These are phyloP conservation scores for Panurus biarmicus DNA, from an alignment of 2,113 vertebrate species.

Conservation along the genomic window DNA sequence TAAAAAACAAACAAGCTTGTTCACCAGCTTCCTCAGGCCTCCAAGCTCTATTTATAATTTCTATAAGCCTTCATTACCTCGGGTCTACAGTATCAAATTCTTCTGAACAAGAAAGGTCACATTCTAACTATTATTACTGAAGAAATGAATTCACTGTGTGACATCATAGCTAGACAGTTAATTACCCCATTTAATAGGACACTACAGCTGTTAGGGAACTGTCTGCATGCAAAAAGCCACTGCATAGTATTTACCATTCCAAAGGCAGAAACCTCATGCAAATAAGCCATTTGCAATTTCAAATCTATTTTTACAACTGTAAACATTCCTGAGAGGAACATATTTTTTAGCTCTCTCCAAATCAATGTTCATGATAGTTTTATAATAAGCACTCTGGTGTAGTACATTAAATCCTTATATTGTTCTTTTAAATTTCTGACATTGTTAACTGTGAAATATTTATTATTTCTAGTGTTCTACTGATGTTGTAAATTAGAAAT, in stretches of 20 bases:
- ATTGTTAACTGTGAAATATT: neutral
- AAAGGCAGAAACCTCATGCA: neutral
- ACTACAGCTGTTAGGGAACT: neutral
- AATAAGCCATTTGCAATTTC: neutral
- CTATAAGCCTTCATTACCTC: neutral
- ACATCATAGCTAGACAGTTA: slow-evolving; percentile 25
- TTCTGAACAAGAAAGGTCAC: slow-evolving; percentile 29
- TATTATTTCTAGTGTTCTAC: neutral
- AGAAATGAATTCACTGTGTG: slow-evolving; percentile 31
- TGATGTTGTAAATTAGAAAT: neutral
- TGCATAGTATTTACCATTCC: neutral
- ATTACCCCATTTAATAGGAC: neutral
- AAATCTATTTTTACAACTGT: neutral
- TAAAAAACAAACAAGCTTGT: neutral
- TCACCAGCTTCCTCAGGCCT: neutral
- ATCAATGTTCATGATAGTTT: neutral
- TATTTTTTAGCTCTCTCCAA: neutral
- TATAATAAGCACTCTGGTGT: neutral
- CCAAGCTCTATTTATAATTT: slow-evolving; percentile 39
- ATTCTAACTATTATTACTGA: slow-evolving; percentile 39
- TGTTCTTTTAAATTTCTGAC: neutral
- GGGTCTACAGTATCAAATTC: slow-evolving; percentile 14
- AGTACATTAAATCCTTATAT: neutral
- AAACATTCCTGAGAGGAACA: neutral
- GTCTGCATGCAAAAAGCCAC: neutral